phyloP scores from a whole-genome alignment of 2,113 vertebrate genomes.

The Poicephalus gulielmi region DNA sequence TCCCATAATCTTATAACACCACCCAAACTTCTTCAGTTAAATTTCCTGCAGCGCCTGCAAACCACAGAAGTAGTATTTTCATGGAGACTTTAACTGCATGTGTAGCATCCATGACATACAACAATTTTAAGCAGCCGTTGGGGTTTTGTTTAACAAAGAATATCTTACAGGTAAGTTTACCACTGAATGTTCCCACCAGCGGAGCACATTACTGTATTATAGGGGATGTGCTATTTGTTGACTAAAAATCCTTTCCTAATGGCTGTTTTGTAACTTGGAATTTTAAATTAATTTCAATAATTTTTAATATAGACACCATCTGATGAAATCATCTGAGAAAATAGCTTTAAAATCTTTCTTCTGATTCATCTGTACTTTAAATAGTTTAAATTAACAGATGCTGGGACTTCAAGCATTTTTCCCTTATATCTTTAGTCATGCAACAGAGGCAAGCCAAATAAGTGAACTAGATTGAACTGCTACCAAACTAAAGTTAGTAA shows the following conservation, averaged over 20 bases:
- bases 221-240: background rate
- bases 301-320: background rate
- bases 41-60: conserved; percentile 18
- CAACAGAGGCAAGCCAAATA: conserved; percentile 16
- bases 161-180: background rate
- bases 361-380: conserved; percentile 36
- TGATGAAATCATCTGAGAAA: background rate
- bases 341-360: background rate
- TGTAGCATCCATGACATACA: background rate
- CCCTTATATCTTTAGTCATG: conserved; percentile 27
- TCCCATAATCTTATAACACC: conserved; percentile 15
- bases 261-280: background rate
- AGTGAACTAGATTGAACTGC: conserved; percentile 61
- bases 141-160: background rate
- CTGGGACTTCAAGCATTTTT: conserved; percentile 43
- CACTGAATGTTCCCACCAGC: background rate
- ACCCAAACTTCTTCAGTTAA: conserved; percentile 11
- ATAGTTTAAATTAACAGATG: conserved; percentile 51
- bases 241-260: background rate
- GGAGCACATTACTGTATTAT: background rate
- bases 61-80: background rate
- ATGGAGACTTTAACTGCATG: background rate
- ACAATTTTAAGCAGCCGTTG: background rate
- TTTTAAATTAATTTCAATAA: background rate
- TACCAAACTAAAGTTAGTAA: conserved; percentile 66